Percentiles rank a stretch among this genome's conserved stretches.
These are phyloP conservation scores for Agapornis roseicollis DNA, from an alignment of 2,113 vertebrate genomes.

Conservation along the genomic window DNA sequence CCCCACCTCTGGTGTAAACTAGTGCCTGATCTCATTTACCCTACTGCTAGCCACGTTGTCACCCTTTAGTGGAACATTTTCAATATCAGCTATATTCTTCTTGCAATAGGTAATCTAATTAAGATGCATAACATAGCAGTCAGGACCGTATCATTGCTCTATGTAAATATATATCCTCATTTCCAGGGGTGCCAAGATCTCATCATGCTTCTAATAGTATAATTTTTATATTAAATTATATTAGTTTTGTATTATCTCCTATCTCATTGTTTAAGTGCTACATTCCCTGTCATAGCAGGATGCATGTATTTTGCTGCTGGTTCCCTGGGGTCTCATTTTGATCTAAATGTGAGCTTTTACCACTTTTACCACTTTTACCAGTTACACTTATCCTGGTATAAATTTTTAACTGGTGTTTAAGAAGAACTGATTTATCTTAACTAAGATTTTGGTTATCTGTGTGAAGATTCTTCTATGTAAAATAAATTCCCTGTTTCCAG, in stretches of 20 bases:
- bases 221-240: slow-evolving; percentile 17
- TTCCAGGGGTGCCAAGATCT: slow-evolving; percentile 20
- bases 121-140: background rate
- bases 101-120: slow-evolving; percentile 25
- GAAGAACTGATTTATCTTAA: background rate
- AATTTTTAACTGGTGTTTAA: background rate
- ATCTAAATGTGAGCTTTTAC: background rate
- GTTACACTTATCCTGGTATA: background rate
- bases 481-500: background rate
- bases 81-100: background rate
- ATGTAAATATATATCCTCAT: slow-evolving; percentile 27
- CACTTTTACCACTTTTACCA: background rate
- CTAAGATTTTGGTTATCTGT: background rate
- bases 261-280: background rate
- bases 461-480: background rate
- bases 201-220: background rate
- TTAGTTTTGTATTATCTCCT: background rate
- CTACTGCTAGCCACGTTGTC: background rate
- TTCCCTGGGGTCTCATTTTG: background rate
- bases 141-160: background rate
- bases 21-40: background rate
- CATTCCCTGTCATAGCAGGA: background rate
- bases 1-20: background rate
- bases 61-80: background rate
- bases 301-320: background rate